Conservation (phyloP, 2,113 vertebrate genomes). For the Chaenogobius annularis region DNA sequence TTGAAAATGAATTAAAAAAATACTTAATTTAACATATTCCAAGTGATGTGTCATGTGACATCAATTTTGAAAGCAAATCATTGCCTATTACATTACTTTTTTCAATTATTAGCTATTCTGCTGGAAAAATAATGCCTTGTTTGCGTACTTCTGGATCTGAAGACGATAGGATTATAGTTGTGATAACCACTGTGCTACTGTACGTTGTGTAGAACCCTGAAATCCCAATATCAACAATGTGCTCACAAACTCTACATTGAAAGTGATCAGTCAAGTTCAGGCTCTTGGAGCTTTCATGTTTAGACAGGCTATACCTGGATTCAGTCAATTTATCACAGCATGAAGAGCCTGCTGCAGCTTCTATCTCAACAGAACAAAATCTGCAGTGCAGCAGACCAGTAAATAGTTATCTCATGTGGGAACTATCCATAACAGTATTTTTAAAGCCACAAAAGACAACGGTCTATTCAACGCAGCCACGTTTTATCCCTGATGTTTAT, state of each 20-base stretch:
- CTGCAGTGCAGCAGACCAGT: slow-evolving; percentile 22
- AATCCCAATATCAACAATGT: neutral
- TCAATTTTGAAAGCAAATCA: no score
- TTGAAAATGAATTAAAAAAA: neutral
- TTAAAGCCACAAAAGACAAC: slow-evolving; percentile 7
- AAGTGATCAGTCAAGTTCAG: neutral
- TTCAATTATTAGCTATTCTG: neutral
- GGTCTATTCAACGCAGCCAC: neutral
- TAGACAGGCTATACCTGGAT: neutral
- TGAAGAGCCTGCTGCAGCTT: slow-evolving; percentile 20
- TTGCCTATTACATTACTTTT: neutral
- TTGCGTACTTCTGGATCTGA: neutral
- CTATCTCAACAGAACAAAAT: slow-evolving; percentile 18
- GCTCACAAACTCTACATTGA: neutral
- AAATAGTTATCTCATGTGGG: slow-evolving; percentile 21
- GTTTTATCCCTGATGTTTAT: neutral
- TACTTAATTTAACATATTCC: neutral
- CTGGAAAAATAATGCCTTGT: neutral
- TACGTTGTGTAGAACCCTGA: no score
- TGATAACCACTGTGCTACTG: neutral
- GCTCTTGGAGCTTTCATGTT: slow-evolving; percentile 5
- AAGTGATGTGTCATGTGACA: neutral
- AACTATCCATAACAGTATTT: slow-evolving; percentile 39
- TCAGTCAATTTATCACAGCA: slow-evolving; percentile 21
- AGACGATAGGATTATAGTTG: neutral